Evolutionary conservation across 2,113 vertebrate genomes (phyloP).

Genomic region (Tragelaphus buxtoni): DNA sequence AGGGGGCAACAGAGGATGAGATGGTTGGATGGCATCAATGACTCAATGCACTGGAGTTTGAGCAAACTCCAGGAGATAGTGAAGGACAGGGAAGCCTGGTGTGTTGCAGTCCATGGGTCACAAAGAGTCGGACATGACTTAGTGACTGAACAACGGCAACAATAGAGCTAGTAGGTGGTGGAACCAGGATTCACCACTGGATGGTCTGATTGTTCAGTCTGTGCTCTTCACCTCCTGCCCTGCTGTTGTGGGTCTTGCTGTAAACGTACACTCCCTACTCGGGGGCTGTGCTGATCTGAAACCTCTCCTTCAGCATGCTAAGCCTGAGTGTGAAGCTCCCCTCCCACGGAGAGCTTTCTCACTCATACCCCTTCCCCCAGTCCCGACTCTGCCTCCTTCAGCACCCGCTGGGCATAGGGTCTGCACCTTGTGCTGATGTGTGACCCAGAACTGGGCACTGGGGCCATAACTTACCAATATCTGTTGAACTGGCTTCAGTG

Average conservation of each 20-base stretch:
- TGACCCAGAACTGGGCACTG: not conserved
- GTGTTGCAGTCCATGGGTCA: not conserved
- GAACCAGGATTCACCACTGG: not conserved
- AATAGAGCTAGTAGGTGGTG: not conserved
- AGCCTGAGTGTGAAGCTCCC: not conserved
- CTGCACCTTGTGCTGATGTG: fast-evolving
- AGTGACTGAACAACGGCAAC: not conserved
- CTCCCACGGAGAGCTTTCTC: not conserved
- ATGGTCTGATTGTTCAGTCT: not conserved
- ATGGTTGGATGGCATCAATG: not conserved
- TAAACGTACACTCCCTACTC: not conserved
- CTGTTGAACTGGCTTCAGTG: not conserved
- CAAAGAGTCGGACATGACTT: not conserved
- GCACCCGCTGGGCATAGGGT: not conserved
- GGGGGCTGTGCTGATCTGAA: not conserved
- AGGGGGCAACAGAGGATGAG: not conserved
- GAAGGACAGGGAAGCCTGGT: not conserved
- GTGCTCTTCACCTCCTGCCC: not conserved
- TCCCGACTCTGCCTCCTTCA: no score
- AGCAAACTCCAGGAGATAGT: not conserved
- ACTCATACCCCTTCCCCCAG: not conserved
- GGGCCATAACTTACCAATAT: not conserved
- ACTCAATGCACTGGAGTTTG: not conserved
- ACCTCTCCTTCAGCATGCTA: not conserved
- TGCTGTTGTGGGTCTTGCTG: not conserved